A percentile compares a stretch with the other conserved stretches of the same genome.
Conservation (phyloP, 64 coral and sea anemone species). For the Pocillopora verrucosa region DNA sequence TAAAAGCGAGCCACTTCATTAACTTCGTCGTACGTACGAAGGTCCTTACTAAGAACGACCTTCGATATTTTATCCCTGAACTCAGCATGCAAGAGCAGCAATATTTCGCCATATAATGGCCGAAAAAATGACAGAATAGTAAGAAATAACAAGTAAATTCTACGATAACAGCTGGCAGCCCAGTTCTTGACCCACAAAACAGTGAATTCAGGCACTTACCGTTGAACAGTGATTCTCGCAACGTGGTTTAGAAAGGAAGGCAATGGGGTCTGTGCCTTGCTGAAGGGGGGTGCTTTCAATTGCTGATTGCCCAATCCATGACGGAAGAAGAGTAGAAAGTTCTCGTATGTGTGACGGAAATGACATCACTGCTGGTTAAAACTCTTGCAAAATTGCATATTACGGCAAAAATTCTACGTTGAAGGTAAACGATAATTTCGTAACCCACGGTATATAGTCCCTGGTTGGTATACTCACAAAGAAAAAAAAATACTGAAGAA, state of each 20-base stretch:
- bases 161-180: background rate
- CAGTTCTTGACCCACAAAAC: background rate
- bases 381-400: background rate
- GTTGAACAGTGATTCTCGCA: constrained; percentile 26
- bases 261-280: constrained; percentile 45
- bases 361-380: constrained; percentile 31
- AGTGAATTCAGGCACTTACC: constrained; percentile 29
- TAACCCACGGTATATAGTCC: no score
- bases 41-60: background rate
- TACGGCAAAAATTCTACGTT: background rate
- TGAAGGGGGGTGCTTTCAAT: constrained; percentile 41
- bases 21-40: background rate
- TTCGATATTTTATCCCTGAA: background rate
- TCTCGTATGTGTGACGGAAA: constrained; percentile 8
- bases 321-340: constrained; percentile 10
- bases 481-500: no score
- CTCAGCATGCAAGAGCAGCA: background rate
- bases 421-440: no score
- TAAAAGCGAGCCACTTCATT: background rate
- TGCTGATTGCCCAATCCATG: constrained; percentile 23
- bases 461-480: no score
- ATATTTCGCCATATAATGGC: background rate
- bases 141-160: background rate
- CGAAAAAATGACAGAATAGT: background rate
- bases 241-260: constrained; percentile 89